Evolutionary conservation across 2,797 vertebrate species (phyloP), one percentile per base, ranked within the genome.

Genomic region (Helarctos malayanus): DNA sequence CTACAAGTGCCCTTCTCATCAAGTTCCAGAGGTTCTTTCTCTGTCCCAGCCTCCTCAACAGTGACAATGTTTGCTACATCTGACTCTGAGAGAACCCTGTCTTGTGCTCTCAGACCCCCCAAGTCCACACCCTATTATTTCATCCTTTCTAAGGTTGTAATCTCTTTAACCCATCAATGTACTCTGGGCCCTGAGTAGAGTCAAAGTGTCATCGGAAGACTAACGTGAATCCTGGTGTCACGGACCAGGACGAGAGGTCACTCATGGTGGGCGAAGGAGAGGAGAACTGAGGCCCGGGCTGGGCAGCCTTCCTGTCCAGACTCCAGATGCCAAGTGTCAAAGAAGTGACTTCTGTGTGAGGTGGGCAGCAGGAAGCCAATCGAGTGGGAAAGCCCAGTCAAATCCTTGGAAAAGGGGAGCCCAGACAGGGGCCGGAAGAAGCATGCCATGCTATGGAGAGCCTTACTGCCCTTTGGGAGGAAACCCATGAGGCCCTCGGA

Each of bases 111-210:
- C 63, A 4, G 23, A 9, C 41, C n/a, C 25, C 13, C 56, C 85
- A 0, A 0, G 1, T 18, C 25, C 0, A 0, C 0, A 23, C 11
- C 8, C 35, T 3, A 2, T 10, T 25, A 11, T 79, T 38, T 38
- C 35, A 52, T n/a, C 54, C 41, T 52, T 5, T 21, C 14, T 7
- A 47, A 49, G 6, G 18, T 13, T 9, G n/a, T 32, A 2, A 13
- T 65, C 32, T 65, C n/a, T 68, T 68, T 68, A 32, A 68, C 18
- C 16, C 65, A 68, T 68, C 65, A 35, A n/a, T 19, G n/a, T 38
- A 32, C 14, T 35, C 65, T 68, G 25, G 63, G 49, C 41, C 71
- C 25, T 45, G 45, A 38, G 54, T 57, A 7, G 14, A 80, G 35
- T 47, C 10, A 15, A 10, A 13, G 15, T 82, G 73, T 93, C 56